Evolutionary conservation across 2,888 invertebrate species (phyloP), one percentile per base, ranked within the genome.

Genomic region (Heliconius hortense): DNA sequence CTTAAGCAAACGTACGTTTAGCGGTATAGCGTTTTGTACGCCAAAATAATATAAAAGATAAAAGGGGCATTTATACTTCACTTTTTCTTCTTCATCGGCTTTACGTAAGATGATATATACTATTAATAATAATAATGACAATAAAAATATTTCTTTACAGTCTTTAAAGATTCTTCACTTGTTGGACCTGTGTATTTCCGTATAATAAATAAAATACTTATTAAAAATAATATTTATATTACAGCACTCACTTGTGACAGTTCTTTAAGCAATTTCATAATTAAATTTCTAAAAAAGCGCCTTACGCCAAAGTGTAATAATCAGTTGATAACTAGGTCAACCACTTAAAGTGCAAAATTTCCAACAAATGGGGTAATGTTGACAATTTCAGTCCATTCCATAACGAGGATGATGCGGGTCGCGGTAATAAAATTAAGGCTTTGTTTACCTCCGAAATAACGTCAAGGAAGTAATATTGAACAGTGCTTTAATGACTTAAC

Each of bases 381-480:
- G 78, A 76, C 78, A 74, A 76, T 77, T 73, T 75, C 60, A 74
- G 71, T 71, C 71, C 72, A 76, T 77, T 78, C 78, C 72, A 78
- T 78, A 78, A 79, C 80, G 79, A 82, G 81, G 81, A 79, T 82
- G 81, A 84, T 83, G 84, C 83, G 86, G 87, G 87, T 83, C 85
- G 82, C 80, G 83, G 83, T 87, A 88, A 87, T 88, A 86, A 87
- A 87, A 89, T 89, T 87, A 89, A 84, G 83, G 85, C 81, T 84
- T 75, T 89, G 88, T 89, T 88, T 88, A 85, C 86, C 78, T 81
- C 83, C 84, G 82, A 81, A 86, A 87, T 88, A 86, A 87, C 88
- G 85, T 89, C 89, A 88, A 74, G 76, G 77, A 75, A 77, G 75
- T 68, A 74, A 74, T 76, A 76, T 76, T 72, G 76, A 60, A 72